Conservation (phyloP, 2,888 invertebrate species). For the Drosophila silvestris region DNA sequence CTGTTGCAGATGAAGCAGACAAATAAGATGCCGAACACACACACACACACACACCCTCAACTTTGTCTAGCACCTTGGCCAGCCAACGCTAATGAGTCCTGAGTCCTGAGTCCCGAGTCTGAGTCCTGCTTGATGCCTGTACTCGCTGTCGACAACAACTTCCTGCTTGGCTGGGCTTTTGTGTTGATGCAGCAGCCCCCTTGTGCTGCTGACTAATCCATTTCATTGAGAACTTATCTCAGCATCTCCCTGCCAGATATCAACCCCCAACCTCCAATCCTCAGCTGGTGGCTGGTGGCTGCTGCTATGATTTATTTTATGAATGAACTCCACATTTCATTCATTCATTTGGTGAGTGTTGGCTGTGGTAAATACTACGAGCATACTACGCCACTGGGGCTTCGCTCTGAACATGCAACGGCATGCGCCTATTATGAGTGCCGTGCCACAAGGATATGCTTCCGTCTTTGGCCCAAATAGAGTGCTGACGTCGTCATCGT, state of each 20-base stretch:
- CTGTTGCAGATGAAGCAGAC: constrained; percentile 66
- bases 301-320: constrained; percentile 69
- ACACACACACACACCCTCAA: constrained; percentile 4
- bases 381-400: constrained; percentile 32
- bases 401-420: constrained; percentile 52
- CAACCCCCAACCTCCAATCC: not conserved
- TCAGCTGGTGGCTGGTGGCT: constrained; percentile 13
- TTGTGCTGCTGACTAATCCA: constrained; percentile 73
- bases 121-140: constrained; percentile 11
- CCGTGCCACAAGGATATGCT: constrained; percentile 67
- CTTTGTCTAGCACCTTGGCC: constrained; percentile 57
- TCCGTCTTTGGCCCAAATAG: constrained; percentile 64
- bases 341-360: constrained; percentile 49
- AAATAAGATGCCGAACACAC: constrained; percentile 42
- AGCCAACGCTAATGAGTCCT: constrained; percentile 66
- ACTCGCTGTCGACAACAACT: constrained; percentile 42
- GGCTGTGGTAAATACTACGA: constrained; percentile 65
- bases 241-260: constrained; percentile 23
- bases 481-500: constrained; percentile 48
- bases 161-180: constrained; percentile 55
- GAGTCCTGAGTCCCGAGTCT: not conserved
- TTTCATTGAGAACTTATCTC: constrained; percentile 70
- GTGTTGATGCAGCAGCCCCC: constrained; percentile 25
- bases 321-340: constrained; percentile 76
- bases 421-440: constrained; percentile 62